Conservation (phyloP, 64 coral and sea anemone genomes). For the Montipora capricornis region DNA sequence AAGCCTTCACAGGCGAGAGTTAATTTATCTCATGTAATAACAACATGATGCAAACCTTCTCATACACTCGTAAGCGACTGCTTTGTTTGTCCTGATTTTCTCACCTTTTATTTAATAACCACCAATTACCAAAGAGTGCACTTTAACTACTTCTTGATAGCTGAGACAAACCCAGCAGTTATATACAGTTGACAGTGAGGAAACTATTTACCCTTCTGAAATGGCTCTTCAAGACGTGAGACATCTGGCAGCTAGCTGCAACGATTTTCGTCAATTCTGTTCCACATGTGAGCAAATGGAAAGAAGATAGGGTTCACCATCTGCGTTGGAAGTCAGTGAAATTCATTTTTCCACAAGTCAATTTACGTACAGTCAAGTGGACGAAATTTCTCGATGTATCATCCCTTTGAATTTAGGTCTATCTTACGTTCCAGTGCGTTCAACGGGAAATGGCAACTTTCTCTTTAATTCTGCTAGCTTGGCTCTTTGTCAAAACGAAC, state of each 20-base stretch:
- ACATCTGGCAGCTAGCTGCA: background rate
- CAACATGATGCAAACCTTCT: too few species aligned
- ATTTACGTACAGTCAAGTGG: background rate
- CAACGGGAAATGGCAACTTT: conserved; percentile 66
- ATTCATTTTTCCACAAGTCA: conserved; percentile 12
- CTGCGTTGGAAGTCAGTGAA: background rate
- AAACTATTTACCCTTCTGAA: too few species aligned
- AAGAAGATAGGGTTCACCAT: background rate
- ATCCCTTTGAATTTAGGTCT: background rate
- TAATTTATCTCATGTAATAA: too few species aligned
- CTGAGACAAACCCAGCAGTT: too few species aligned
- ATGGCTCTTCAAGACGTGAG: background rate
- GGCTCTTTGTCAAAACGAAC: conserved; percentile 43
- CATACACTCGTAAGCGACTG: too few species aligned
- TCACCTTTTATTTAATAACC: too few species aligned
- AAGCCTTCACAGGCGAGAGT: too few species aligned
- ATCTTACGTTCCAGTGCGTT: background rate
- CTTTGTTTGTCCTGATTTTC: too few species aligned
- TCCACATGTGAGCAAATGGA: background rate
- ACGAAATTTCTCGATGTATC: conserved; percentile 20
- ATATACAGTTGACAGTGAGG: too few species aligned
- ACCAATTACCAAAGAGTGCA: too few species aligned
- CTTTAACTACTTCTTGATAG: too few species aligned
- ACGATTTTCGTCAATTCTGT: background rate
- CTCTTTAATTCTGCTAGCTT: conserved; percentile 51